Evolutionary conservation across 30 jellyfish, hydroid and myxozoan species (phyloP), one percentile per base, ranked within the genome.

Genomic region (Turritopsis rubra): DNA sequence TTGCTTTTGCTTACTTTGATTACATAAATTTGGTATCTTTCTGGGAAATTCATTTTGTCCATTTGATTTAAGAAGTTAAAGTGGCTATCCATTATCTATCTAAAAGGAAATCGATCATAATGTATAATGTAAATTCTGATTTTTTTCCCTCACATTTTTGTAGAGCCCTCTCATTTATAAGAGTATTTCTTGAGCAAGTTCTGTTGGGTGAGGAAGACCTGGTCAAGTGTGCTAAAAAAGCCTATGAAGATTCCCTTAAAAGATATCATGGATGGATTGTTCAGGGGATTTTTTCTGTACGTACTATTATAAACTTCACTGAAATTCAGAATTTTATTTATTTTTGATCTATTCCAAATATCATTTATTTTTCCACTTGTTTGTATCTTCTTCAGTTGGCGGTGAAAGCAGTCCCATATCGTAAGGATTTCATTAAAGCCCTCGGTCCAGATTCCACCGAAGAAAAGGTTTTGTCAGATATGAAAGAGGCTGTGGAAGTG

Each of bases 211-310:
- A 93, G 29, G 91, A 83, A 20, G 99, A 93, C 53, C 52, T 93
- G 53, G 81, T 86, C 21, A 84, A 85, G 76, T 93, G 96, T 54
- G 92, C 99, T 26, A 93, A 93, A 76, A 93, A 93, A 83, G 99
- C 99, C 0, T 93, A 93, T 73, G 99, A 93, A 75, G 53, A 83
- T 24, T 79, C 99, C 22, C 72, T 93, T 81, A 93, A 88, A 87
- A 83, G 86, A 82, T 93, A 81, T 65, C 99, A 93, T 83, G 99
- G 99, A 1, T 93, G 99, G 99, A 88, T 93, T 91, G 99, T 93
- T 52, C 99, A 93, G 66, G 96, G 96, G 21, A 93, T 93, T 19
- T 93, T 93, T 77, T 87, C 96, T 3, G 99, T 93, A 88, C 70
- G 97, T 74, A 7, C 24, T 60, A 60, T 60, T 0, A 60, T 60